These are phyloP conservation scores for Gambelia wislizenii DNA, from an alignment of 2,797 vertebrate species.

Conservation along the genomic window DNA sequence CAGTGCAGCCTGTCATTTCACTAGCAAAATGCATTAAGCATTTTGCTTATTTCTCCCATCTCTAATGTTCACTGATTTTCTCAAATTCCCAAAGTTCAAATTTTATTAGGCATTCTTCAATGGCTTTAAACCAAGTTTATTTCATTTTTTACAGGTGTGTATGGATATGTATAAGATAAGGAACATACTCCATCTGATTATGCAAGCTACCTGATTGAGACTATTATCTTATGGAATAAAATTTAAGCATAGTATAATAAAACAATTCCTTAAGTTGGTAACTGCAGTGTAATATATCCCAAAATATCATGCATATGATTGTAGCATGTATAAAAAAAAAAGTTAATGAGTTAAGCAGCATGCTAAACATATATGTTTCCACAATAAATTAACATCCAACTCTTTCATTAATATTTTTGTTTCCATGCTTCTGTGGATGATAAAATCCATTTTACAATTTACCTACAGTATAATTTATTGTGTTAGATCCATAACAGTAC, in stretches of 20 bases:
- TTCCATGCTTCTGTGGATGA: not conserved
- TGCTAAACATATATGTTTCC: constrained; percentile 40
- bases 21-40: constrained; percentile 56
- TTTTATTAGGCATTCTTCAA: constrained; percentile 46
- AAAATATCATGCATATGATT: not conserved
- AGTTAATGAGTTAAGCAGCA: constrained; percentile 54
- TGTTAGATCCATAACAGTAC: not conserved
- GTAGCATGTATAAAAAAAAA: constrained; percentile 35
- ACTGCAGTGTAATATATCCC: constrained; percentile 53
- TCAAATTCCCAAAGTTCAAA: constrained; percentile 49
- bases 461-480: constrained; percentile 40
- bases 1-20: constrained; percentile 66
- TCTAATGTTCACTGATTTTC: constrained; percentile 43
- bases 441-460: not conserved
- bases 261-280: constrained; percentile 53
- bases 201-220: constrained; percentile 60
- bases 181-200: constrained; percentile 25
- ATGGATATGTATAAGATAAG: not conserved
- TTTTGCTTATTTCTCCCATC: constrained; percentile 4
- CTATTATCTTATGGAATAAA: constrained; percentile 44
- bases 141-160: constrained; percentile 33
- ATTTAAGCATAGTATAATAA: constrained; percentile 47
- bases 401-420: constrained; percentile 24
- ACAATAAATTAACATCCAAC: constrained; percentile 56
- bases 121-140: constrained; percentile 69